Evolutionary conservation across 2,797 vertebrate genomes (phyloP).

Genomic region (Setipinna tenuifilis): DNA sequence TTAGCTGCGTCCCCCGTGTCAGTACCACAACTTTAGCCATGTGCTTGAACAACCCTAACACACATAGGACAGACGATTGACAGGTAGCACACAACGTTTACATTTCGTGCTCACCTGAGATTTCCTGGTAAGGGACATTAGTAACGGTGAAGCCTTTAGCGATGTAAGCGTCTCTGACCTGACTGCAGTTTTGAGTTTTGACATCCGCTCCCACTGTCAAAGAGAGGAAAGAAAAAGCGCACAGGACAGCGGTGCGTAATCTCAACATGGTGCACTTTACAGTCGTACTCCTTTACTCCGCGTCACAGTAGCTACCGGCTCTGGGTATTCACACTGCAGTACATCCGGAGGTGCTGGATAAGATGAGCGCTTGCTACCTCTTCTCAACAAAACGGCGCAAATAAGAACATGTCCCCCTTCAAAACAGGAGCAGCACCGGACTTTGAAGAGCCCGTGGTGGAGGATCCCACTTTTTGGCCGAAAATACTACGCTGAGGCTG

Average conservation of each 20-base stretch:
- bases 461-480: neutral
- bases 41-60: neutral
- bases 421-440: neutral
- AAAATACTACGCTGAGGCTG: neutral
- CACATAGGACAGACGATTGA: constrained; percentile 15
- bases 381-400: constrained; percentile 1
- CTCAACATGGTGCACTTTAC: constrained; percentile 71
- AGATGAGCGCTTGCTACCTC: constrained; percentile 19
- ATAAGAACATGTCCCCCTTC: neutral
- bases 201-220: constrained; percentile 76
- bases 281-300: constrained; percentile 52
- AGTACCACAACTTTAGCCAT: constrained; percentile 2
- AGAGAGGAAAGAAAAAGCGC: constrained; percentile 73
- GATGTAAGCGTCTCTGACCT: constrained; percentile 83
- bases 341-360: constrained; percentile 56
- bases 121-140: constrained; percentile 86
- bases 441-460: constrained; percentile 20
- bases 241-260: constrained; percentile 66
- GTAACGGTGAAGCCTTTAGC: constrained; percentile 86
- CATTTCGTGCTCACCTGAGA: constrained; percentile 80
- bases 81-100: constrained; percentile 17
- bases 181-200: constrained; percentile 84
- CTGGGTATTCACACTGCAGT: constrained; percentile 53
- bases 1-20: constrained; percentile 28
- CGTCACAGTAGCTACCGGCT: constrained; percentile 51